Conservation (phyloP, 2,888 invertebrate genomes). For the Hypselothyrea guttata region DNA sequence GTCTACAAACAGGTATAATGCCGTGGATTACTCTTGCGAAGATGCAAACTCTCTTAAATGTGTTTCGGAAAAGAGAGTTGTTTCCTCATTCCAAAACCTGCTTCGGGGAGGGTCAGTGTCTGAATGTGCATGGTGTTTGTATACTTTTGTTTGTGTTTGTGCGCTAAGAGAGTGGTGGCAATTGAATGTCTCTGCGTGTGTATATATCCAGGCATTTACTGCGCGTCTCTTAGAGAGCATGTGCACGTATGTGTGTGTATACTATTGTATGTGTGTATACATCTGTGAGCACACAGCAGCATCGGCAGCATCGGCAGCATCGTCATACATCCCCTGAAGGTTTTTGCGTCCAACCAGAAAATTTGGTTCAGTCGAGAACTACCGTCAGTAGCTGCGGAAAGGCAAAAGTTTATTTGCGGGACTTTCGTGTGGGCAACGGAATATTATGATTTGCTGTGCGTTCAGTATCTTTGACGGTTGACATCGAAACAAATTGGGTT, state of each 20-base stretch:
- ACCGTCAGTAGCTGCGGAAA: slow-evolving; percentile 81
- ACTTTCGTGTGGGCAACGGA: slow-evolving; percentile 53
- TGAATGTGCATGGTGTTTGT: slow-evolving; percentile 19
- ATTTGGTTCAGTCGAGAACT: slow-evolving; percentile 81
- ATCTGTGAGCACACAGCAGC: slow-evolving; percentile 50
- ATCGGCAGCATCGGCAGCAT: slow-evolving; percentile 41
- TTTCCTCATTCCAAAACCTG: slow-evolving; percentile 32
- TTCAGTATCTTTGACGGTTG: slow-evolving; percentile 42
- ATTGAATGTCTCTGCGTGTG: background rate
- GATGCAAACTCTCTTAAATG: slow-evolving; percentile 1
- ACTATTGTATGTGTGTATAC: slow-evolving; percentile 19
- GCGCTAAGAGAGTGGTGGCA: background rate
- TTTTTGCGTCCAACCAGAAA: slow-evolving; percentile 81
- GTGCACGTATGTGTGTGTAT: slow-evolving; percentile 8
- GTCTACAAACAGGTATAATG: slow-evolving; percentile 19
- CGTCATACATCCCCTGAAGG: slow-evolving; percentile 81
- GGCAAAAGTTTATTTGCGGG: slow-evolving; percentile 79
- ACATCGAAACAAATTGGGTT: slow-evolving; percentile 23
- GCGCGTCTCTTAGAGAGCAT: background rate
- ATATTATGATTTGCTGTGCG: slow-evolving; percentile 44
- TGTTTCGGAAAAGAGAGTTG: slow-evolving; percentile 30
- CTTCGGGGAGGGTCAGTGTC: slow-evolving; percentile 54
- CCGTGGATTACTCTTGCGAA: slow-evolving; percentile 17
- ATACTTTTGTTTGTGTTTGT: slow-evolving; percentile 6
- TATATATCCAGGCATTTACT: background rate